Evolutionary conservation across 2,113 vertebrate species (phyloP).

Genomic region (Siniperca chuatsi): DNA sequence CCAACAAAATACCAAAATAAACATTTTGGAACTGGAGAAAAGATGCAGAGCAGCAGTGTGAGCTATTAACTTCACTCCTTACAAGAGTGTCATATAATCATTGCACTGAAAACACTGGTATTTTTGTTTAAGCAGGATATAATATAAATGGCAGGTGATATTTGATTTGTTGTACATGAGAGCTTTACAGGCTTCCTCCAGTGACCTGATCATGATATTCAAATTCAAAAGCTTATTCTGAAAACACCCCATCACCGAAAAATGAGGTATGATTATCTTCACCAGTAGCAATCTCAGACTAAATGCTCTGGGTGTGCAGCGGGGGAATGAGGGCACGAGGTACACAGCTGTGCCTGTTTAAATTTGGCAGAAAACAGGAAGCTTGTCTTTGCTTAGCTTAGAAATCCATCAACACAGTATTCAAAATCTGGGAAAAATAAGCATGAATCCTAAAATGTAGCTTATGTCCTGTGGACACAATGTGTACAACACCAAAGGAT

Average conservation of each 20-base stretch:
- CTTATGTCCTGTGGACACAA: background rate
- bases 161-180: slow-evolving; percentile 9
- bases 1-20: background rate
- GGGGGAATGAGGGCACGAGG: slow-evolving; percentile 26
- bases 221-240: slow-evolving; percentile 37
- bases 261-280: slow-evolving; percentile 49
- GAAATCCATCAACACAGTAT: background rate
- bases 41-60: background rate
- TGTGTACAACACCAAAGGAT: no score
- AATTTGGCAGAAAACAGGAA: slow-evolving; percentile 16
- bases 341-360: slow-evolving; percentile 48
- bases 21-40: background rate
- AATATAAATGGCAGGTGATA: background rate
- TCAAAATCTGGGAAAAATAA: background rate
- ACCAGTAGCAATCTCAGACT: slow-evolving; percentile 18
- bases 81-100: background rate
- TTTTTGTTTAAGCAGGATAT: background rate
- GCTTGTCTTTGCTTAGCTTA: slow-evolving; percentile 2
- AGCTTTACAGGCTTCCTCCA: slow-evolving; percentile 19
- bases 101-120: background rate
- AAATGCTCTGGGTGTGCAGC: slow-evolving; percentile 29
- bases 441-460: background rate
- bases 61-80: background rate
- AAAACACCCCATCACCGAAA: slow-evolving; percentile 44
- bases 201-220: slow-evolving; percentile 46